Base-by-base conservation (phyloP, 30 jellyfish, hydroid and myxozoan genomes). In the Aurelia sp. region DNA sequence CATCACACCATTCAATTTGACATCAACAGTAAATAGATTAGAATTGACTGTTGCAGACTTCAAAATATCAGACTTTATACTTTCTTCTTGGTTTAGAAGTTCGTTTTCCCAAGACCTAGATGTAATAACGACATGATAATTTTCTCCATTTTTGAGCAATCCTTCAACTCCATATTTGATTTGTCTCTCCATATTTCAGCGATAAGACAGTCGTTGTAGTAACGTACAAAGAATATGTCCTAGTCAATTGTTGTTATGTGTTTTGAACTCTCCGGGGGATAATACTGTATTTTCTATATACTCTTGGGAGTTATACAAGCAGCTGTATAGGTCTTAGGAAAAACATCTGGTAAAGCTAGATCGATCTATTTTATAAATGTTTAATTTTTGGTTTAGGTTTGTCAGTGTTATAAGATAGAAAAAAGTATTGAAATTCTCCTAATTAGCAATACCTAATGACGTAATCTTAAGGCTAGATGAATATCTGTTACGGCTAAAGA, bases 281-380 rank as follows among this genome's bases (percentile, higher is more conserved):
- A 5, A n/a, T 59, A 21, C 24, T 18, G 69, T 21, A 59, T 12
- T 5, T 59, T 59, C 33, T 59, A 21, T 59, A 21, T 18, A 21
- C 24, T 18, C 69, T 59, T 59, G 24, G 24, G 69, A 21, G 33
- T 59, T 59, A n/a, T 21, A 59, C 24, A 59, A 59, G 69, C 69
- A 59, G 69, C 69, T 59, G 69, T 59, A 59, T n/a, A 59, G 69
- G 33, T 21, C 69, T 59, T 59, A 59, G 69, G 33, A 12, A 5
- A 6, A 59, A n/a, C 69, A 59, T n/a, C 69, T 59, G 69, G 69
- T 59, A 18, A 18, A 21, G 24, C 69, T 33, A 59, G 69, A 59
- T n/a, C 69, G 33, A 59, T 18, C 69, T 59, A 59, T 59, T 59
- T 59, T 59, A 59, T 59, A 18, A 59, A 59, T 59, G 69, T 59